Evolutionary conservation across 2,113 vertebrate species (phyloP).

Genomic region (Halichoerus grypus): DNA sequence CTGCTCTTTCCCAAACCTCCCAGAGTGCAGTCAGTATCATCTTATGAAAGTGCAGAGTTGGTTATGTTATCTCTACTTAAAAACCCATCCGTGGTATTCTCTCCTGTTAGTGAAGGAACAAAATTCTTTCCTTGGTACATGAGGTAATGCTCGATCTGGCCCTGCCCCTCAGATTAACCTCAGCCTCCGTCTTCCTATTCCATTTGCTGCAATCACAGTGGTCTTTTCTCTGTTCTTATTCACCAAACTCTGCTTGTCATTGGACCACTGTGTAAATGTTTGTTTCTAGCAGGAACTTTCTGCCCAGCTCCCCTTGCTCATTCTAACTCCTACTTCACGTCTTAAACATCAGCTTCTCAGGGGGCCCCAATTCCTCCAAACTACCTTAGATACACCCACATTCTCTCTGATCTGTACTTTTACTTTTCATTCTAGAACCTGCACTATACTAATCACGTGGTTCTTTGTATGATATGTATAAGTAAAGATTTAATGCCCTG

Average conservation of each 20-base stretch:
- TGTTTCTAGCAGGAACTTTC: neutral
- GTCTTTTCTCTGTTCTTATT: neutral
- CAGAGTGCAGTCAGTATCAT: neutral
- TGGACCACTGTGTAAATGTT: neutral
- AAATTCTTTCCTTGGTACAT: neutral
- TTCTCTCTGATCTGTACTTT: neutral
- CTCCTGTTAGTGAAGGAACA: conserved; percentile 7
- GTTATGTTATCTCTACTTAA: neutral
- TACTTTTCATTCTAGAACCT: neutral
- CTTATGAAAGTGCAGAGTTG: neutral
- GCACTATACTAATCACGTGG: neutral
- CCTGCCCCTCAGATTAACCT: neutral
- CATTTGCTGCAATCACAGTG: neutral
- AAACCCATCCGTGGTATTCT: neutral
- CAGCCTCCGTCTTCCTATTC: neutral
- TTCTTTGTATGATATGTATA: neutral
- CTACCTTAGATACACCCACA: neutral
- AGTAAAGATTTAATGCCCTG: neutral
- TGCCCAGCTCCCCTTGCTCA: neutral
- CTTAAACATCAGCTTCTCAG: neutral
- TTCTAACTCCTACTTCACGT: neutral
- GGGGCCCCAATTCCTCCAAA: neutral
- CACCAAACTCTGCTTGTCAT: neutral
- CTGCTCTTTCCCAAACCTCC: neutral
- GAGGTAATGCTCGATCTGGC: neutral